A percentile compares a stretch with the other conserved stretches of the same genome.
These are phyloP conservation scores for Blastobasis adustella DNA, from an alignment of 2,888 invertebrate species.

Conservation along the genomic window DNA sequence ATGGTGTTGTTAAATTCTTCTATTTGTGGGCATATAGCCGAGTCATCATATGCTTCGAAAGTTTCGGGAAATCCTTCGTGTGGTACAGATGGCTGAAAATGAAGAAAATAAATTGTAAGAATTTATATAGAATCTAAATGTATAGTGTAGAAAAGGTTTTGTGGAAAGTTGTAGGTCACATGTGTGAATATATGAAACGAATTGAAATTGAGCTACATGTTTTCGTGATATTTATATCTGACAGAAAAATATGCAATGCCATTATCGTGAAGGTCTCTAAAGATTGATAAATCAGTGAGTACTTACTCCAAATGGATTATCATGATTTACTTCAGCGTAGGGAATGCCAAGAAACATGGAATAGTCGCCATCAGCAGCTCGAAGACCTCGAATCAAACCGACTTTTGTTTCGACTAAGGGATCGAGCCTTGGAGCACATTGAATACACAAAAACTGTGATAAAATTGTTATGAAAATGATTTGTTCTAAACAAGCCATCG, in stretches of 20 bases:
- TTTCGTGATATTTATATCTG: too few species aligned
- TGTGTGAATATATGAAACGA: too few species aligned
- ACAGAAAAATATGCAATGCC: too few species aligned
- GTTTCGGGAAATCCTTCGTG: slow-evolving; percentile 16
- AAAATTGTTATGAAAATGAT: neutral
- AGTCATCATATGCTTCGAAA: slow-evolving; percentile 31
- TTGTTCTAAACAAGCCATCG: neutral
- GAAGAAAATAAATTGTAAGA: neutral
- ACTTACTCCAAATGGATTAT: slow-evolving; percentile 36
- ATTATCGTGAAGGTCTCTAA: too few species aligned
- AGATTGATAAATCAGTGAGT: neutral
- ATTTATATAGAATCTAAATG: too few species aligned
- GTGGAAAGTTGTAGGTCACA: too few species aligned
- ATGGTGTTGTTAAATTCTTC: slow-evolving; percentile 18
- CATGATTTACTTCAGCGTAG: slow-evolving; percentile 23
- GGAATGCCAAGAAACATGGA: slow-evolving; percentile 35
- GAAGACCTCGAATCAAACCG: slow-evolving; percentile 24
- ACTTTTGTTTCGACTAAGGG: slow-evolving; percentile 14
- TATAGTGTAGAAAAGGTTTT: too few species aligned
- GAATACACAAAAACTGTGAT: neutral
- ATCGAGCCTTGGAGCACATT: neutral
- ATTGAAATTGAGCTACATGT: too few species aligned
- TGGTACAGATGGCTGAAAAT: slow-evolving; percentile 13
- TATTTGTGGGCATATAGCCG: slow-evolving; percentile 29
- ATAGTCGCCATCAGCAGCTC: slow-evolving; percentile 26